A percentile compares a stretch with the other conserved stretches of the same genome.
Evolutionary conservation across 2,113 vertebrate species (phyloP).

Genomic region (Leiothrix lutea): DNA sequence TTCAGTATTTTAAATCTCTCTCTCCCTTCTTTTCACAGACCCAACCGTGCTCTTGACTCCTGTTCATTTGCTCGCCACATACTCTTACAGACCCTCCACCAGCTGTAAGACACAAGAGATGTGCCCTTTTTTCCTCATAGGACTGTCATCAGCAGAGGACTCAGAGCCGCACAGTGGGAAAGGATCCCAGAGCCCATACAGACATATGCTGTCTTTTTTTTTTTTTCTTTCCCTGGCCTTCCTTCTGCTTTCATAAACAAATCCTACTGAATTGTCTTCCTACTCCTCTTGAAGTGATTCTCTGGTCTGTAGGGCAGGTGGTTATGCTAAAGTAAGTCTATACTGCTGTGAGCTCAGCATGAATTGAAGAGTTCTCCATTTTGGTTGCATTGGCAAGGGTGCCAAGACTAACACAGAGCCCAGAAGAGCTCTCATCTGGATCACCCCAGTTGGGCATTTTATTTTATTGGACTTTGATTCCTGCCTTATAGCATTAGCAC

Average conservation of each 20-base stretch:
- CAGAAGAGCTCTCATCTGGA: neutral
- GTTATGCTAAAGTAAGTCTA: neutral
- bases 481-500: neutral
- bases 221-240: neutral
- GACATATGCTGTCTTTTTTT: neutral
- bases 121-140: neutral
- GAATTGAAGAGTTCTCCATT: neutral
- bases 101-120: constrained; percentile 52
- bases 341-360: neutral
- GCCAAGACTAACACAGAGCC: neutral
- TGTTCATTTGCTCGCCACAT: constrained; percentile 82
- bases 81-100: constrained; percentile 84
- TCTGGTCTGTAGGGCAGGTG: neutral
- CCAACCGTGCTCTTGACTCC: constrained; percentile 83
- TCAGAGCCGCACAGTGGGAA: neutral
- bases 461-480: neutral
- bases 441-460: neutral
- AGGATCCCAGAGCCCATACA: neutral
- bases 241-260: constrained; percentile 37
- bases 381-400: neutral
- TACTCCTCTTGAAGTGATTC: neutral
- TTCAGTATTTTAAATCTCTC: neutral
- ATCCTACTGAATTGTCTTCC: constrained; percentile 1
- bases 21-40: constrained; percentile 70
- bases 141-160: neutral